These are phyloP conservation scores for Corydoras sp. DNA, from an alignment of 2,113 vertebrate genomes.

Conservation along the genomic window DNA sequence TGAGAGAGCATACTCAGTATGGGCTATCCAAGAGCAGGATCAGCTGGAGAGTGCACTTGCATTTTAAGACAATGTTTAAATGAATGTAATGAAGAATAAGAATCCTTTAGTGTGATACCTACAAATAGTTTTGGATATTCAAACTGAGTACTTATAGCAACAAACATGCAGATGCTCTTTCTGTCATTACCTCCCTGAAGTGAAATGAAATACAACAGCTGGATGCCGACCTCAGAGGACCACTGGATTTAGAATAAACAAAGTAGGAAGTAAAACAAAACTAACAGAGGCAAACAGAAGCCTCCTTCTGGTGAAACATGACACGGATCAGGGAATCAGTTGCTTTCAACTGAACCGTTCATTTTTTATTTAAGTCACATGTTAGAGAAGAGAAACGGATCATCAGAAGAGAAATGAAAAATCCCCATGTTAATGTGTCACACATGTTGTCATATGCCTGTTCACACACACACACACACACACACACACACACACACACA, in stretches of 20 bases:
- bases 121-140: not conserved
- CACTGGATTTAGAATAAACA: slow-evolving; percentile 65
- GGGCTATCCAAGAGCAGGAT: no score
- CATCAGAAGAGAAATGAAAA: slow-evolving; percentile 46
- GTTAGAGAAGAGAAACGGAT: slow-evolving; percentile 49
- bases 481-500: slow-evolving; percentile 6
- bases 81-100: no score
- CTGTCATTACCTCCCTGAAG: slow-evolving; percentile 58
- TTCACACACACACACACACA: slow-evolving; percentile 25
- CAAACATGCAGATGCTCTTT: not conserved
- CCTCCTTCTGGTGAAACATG: slow-evolving; percentile 66
- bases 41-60: no score
- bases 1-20: no score
- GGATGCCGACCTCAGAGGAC: slow-evolving; percentile 71
- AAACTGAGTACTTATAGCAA: not conserved
- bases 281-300: slow-evolving; percentile 46
- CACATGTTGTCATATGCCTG: slow-evolving; percentile 19
- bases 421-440: slow-evolving; percentile 30
- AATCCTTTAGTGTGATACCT: no score
- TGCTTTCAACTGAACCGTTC: slow-evolving; percentile 44
- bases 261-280: slow-evolving; percentile 46
- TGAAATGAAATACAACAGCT: slow-evolving; percentile 73
- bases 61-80: no score
- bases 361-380: slow-evolving; percentile 51
- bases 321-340: slow-evolving; percentile 57